phyloP scores from a whole-genome alignment of 92 coral and sea anemone species.

The Parazoanthus darwini region DNA sequence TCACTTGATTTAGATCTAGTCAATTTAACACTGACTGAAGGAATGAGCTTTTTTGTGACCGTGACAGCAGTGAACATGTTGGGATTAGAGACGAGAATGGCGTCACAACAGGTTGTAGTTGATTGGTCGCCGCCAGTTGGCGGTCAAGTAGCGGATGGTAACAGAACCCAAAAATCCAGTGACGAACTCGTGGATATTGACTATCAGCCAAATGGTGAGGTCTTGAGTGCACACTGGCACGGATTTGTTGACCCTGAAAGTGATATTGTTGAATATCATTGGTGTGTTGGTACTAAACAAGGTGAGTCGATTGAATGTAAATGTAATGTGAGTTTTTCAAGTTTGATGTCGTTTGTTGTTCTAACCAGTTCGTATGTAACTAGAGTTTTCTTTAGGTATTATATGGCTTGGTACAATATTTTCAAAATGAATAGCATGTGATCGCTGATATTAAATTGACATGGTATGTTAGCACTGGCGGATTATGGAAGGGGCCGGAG shows the following conservation, averaged over 20 bases:
- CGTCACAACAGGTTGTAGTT: slow-evolving; percentile 88
- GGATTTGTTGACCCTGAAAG: slow-evolving; percentile 88
- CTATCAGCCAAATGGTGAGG: slow-evolving; percentile 50
- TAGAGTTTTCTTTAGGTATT: no score
- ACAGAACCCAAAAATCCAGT: slow-evolving; percentile 45
- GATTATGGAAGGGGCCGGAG: no score
- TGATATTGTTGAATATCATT: slow-evolving; percentile 69
- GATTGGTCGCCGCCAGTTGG: slow-evolving; percentile 89
- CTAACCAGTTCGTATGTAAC: no score
- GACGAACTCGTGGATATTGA: neutral
- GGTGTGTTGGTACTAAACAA: slow-evolving; percentile 86
- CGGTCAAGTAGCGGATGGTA: slow-evolving; percentile 86
- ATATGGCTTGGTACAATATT: no score
- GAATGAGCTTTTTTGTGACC: slow-evolving; percentile 74
- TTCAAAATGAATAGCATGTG: no score
- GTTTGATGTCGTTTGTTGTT: no score
- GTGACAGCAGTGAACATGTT: slow-evolving; percentile 82
- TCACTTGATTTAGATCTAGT: slow-evolving; percentile 71
- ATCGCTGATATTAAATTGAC: no score
- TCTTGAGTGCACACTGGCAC: slow-evolving; percentile 78
- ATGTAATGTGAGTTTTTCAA: no score
- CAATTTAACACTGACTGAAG: slow-evolving; percentile 76
- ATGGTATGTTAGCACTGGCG: no score
- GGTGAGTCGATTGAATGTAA: slow-evolving; percentile 44
- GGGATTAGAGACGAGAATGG: slow-evolving; percentile 75